Evolutionary conservation across 2,888 invertebrate species (phyloP).

Genomic region (Cybosia mesomella): DNA sequence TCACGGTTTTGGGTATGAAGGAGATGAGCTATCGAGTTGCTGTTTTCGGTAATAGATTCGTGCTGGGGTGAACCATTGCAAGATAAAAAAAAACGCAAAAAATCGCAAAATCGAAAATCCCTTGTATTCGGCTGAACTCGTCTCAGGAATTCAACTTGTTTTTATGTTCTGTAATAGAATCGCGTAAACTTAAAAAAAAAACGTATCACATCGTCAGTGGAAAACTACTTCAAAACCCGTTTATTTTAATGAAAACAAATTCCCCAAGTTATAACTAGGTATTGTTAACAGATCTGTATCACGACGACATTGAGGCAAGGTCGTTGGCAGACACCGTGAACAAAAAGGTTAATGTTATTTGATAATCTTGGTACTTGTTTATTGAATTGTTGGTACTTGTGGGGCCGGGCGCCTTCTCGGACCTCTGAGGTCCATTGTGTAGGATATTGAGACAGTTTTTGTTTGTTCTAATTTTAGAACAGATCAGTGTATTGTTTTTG

Average conservation of each 20-base stretch:
- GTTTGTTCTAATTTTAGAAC: background rate
- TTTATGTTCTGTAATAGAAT: too few species aligned
- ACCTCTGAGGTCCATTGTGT: slow-evolving; percentile 19
- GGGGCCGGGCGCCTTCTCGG: slow-evolving; percentile 13
- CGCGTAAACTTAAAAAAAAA: too few species aligned
- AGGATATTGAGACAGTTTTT: slow-evolving; percentile 11
- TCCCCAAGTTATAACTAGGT: slow-evolving; percentile 34
- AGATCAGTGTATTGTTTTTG: background rate
- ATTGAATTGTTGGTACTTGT: slow-evolving; percentile 15
- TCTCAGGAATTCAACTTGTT: too few species aligned
- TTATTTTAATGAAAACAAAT: slow-evolving; percentile 22
- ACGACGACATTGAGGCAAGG: slow-evolving; percentile 44
- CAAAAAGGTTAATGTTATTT: slow-evolving; percentile 15
- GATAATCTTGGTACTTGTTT: slow-evolving; percentile 10
- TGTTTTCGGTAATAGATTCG: too few species aligned
- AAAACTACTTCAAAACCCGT: background rate
- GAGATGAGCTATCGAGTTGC: too few species aligned
- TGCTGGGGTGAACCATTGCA: too few species aligned
- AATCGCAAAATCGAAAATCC: too few species aligned
- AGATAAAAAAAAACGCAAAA: too few species aligned
- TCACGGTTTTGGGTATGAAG: too few species aligned
- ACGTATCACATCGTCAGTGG: background rate
- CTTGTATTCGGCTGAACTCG: too few species aligned
- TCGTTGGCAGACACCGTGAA: slow-evolving; percentile 24
- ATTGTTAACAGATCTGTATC: slow-evolving; percentile 41